Evolutionary conservation across 2,888 invertebrate species (phyloP).

Genomic region (Rhagonycha fulva): DNA sequence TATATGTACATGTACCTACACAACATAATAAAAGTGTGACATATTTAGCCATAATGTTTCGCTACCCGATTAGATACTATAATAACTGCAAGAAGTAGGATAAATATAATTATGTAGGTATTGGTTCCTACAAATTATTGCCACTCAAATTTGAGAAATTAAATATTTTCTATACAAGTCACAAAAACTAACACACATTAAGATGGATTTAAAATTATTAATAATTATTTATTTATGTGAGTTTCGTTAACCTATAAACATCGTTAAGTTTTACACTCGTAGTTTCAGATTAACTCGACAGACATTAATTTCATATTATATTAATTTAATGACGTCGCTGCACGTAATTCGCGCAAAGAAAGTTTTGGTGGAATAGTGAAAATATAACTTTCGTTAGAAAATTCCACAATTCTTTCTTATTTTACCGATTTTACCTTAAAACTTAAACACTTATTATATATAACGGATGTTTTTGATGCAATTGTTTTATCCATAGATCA

Average conservation of each 20-base stretch:
- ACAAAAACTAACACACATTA: neutral
- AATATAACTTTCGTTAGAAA: constrained; percentile 13
- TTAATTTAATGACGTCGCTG: constrained; percentile 12
- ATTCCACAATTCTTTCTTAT: neutral
- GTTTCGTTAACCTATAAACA: constrained; percentile 30
- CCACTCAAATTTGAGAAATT: neutral
- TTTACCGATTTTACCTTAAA: neutral
- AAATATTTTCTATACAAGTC: neutral
- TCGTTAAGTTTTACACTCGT: constrained; percentile 11
- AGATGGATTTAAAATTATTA: constrained; percentile 20
- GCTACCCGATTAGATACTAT: neutral
- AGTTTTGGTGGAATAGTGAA: constrained; percentile 3
- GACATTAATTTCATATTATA: neutral
- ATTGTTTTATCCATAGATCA: neutral
- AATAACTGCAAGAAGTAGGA: too few relatives aligned
- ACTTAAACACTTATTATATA: neutral
- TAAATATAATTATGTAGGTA: too few relatives aligned
- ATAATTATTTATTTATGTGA: constrained; percentile 12
- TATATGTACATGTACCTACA: too few relatives aligned
- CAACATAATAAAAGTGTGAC: neutral
- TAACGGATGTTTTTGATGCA: neutral
- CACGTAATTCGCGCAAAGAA: constrained; percentile 17
- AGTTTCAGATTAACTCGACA: constrained; percentile 9
- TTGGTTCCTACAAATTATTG: neutral
- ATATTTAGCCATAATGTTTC: neutral